Percentiles rank a stretch among this genome's conserved stretches.
These are phyloP conservation scores for Riptortus pedestris DNA, from an alignment of 1,140 invertebrate species.

Conservation along the genomic window DNA sequence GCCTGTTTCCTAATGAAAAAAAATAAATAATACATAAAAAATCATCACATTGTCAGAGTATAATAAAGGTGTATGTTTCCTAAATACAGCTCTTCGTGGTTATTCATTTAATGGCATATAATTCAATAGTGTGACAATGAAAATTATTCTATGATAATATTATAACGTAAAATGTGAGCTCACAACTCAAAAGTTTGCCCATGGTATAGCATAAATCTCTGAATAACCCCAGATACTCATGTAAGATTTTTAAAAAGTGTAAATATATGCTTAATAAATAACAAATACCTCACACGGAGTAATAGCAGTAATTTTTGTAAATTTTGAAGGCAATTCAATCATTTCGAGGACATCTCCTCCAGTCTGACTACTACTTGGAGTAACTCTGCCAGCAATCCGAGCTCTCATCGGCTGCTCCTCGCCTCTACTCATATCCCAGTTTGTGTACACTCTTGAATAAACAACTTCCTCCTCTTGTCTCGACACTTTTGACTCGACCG, in stretches of 20 bases:
- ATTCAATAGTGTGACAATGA: too few relatives aligned
- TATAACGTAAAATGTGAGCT: too few relatives aligned
- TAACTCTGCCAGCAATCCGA: conserved; percentile 55
- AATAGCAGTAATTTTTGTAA: conserved; percentile 42
- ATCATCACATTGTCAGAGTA: too few relatives aligned
- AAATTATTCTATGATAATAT: too few relatives aligned
- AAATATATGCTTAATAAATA: too few relatives aligned
- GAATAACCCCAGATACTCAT: too few relatives aligned
- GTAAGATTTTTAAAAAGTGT: too few relatives aligned
- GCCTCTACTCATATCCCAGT: conserved; percentile 44
- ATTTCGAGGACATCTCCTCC: conserved; percentile 44
- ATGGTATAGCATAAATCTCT: too few relatives aligned
- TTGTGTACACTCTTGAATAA: conserved; percentile 53
- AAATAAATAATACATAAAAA: conserved; percentile 5
- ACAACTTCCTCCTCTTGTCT: conserved; percentile 43
- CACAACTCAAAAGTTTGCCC: too few relatives aligned
- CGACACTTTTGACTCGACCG: conserved; percentile 49
- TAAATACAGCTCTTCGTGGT: too few relatives aligned
- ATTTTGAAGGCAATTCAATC: conserved; percentile 53
- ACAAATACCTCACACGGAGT: conserved; percentile 46
- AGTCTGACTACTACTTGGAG: conserved; percentile 40
- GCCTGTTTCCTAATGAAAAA: conserved; percentile 41
- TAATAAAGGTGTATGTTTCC: too few relatives aligned
- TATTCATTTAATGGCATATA: too few relatives aligned
- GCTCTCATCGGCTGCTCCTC: conserved; percentile 51